A percentile compares a stretch with the other conserved stretches of the same genome.
These are phyloP conservation scores for Ceratoteleas bidentatus DNA, from an alignment of 1,140 invertebrate genomes.

Conservation along the genomic window DNA sequence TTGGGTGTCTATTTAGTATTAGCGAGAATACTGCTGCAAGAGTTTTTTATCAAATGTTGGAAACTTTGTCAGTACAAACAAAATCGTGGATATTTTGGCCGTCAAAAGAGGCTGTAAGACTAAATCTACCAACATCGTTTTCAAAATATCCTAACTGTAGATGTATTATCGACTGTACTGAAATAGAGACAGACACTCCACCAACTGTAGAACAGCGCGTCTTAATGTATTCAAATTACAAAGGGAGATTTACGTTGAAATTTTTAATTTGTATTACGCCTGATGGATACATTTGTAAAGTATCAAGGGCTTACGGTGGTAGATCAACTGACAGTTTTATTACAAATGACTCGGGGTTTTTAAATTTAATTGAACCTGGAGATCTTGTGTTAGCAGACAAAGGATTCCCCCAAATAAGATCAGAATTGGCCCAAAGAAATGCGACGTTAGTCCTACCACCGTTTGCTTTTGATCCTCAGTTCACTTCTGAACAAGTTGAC, in stretches of 20 bases:
- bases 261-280: background rate
- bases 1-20: conserved; percentile 8
- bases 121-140: conserved; percentile 24
- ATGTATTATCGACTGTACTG: conserved; percentile 31
- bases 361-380: no score
- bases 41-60: conserved; percentile 4
- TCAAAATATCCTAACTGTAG: conserved; percentile 16
- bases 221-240: background rate
- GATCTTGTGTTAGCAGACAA: no score
- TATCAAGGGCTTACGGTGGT: no score
- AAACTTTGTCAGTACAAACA: background rate
- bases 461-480: no score
- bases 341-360: no score
- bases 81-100: conserved; percentile 22
- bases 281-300: background rate
- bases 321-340: no score
- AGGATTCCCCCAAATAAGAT: no score
- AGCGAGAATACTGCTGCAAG: background rate
- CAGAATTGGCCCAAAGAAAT: no score
- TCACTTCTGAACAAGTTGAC: background rate
- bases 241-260: background rate
- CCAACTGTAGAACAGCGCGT: background rate
- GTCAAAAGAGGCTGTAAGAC: conserved; percentile 15
- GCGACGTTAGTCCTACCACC: no score
- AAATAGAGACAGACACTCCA: conserved; percentile 21